Percentiles rank a stretch among this genome's conserved stretches.
phyloP scores from a whole-genome alignment of 1,140 invertebrate species.

The Bombyx mandarina region DNA sequence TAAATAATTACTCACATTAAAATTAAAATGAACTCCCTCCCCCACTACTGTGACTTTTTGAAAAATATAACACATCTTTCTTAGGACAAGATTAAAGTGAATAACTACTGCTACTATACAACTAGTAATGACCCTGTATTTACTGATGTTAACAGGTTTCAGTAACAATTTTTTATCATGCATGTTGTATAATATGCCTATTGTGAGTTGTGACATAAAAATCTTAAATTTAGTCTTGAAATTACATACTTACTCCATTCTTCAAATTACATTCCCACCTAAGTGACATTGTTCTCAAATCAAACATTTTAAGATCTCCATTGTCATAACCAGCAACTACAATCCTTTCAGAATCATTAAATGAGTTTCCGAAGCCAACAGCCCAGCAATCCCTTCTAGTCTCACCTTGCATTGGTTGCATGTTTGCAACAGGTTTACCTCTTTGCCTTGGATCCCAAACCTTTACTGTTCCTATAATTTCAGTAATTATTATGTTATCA shows the following conservation, averaged over 20 bases:
- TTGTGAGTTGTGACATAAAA: neutral
- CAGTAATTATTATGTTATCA: neutral
- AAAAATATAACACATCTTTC: no score
- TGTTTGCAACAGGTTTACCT: conserved; percentile 88
- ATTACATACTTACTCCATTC: conserved; percentile 80
- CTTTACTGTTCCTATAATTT: conserved; percentile 83
- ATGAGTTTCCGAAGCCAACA: conserved; percentile 91
- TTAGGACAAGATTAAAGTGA: no score
- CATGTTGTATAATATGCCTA: neutral
- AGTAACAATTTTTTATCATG: no score
- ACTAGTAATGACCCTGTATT: neutral
- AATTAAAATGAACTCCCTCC: no score
- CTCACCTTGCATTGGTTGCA: conserved; percentile 78
- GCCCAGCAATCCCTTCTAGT: conserved; percentile 86
- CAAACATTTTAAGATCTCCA: conserved; percentile 96
- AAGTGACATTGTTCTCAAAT: conserved; percentile 87
- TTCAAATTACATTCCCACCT: conserved; percentile 94
- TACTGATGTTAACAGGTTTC: neutral
- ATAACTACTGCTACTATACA: no score
- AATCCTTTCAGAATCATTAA: conserved; percentile 86
- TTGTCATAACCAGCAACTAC: conserved; percentile 96
- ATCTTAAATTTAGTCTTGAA: conserved; percentile 10
- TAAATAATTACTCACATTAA: no score
- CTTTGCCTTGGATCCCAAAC: conserved; percentile 96
- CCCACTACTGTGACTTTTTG: no score